Evolutionary conservation across 2,113 vertebrate species (phyloP).

Genomic region (Larimichthys crocea): DNA sequence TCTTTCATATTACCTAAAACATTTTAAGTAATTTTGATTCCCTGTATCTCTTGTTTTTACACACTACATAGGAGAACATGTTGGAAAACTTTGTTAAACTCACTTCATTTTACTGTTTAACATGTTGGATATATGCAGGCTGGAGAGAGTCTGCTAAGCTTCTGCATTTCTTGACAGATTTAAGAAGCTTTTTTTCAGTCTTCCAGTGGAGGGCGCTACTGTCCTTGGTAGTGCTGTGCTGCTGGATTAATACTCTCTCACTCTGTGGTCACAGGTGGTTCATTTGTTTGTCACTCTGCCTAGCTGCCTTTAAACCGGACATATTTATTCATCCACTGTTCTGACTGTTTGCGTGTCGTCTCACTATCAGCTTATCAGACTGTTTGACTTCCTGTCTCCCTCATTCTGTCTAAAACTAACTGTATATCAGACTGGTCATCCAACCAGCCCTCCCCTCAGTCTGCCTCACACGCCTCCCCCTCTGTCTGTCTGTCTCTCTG

Average conservation of each 20-base stretch:
- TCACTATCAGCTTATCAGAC: background rate
- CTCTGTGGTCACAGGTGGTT: constrained; percentile 52
- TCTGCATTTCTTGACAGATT: background rate
- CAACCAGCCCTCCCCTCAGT: background rate
- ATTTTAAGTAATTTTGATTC: background rate
- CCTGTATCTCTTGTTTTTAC: too few species aligned
- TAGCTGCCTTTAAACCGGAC: background rate
- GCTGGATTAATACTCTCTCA: background rate
- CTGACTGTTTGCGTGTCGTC: background rate
- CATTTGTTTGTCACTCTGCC: background rate
- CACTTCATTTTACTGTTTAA: background rate
- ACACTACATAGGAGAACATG: background rate
- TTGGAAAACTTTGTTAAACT: background rate
- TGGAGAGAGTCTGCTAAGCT: background rate
- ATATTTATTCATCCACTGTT: background rate
- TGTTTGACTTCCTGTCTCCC: background rate
- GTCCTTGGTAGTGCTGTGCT: constrained; percentile 30
- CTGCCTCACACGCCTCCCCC: background rate
- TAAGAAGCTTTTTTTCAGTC: constrained; percentile 1
- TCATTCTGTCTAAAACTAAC: background rate
- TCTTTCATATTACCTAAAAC: background rate
- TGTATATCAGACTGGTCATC: background rate
- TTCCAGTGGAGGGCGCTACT: constrained; percentile 81
- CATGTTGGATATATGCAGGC: background rate
- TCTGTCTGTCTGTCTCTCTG: constrained; percentile 28